These are phyloP conservation scores for Merops nubicus DNA, from an alignment of 2,113 vertebrate species.

Conservation along the genomic window DNA sequence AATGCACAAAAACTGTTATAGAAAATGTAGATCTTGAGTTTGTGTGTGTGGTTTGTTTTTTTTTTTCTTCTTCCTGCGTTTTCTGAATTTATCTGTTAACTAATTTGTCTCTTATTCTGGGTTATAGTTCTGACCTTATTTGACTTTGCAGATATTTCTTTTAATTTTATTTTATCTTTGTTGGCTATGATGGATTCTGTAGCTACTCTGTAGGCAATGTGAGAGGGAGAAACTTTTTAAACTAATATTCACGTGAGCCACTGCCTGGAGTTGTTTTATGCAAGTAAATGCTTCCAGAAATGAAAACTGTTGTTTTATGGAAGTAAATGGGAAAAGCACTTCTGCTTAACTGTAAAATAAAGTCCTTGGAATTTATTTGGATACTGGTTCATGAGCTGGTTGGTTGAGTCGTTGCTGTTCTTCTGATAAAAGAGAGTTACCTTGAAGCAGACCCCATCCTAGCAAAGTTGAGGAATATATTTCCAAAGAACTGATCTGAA, in stretches of 20 bases:
- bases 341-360: not conserved
- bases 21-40: not conserved
- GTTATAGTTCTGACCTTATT: not conserved
- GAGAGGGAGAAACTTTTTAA: not conserved
- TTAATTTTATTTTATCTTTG: not conserved
- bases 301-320: not conserved
- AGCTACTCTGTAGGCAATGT: not conserved
- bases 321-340: not conserved
- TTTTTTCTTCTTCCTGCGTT: not conserved
- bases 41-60: no score
- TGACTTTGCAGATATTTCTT: not conserved
- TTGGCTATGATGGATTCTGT: not conserved
- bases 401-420: not conserved
- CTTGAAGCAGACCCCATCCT: not conserved
- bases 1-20: not conserved
- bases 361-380: not conserved
- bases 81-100: not conserved
- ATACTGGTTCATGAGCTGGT: not conserved
- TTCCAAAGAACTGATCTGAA: not conserved
- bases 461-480: not conserved
- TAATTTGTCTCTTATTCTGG: not conserved
- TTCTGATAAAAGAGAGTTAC: not conserved
- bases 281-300: no score
- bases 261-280: not conserved
- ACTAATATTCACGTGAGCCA: not conserved